Percentiles rank a stretch among this genome's conserved stretches.
Conservation (phyloP, 2,113 vertebrate genomes). For the Pterocles orientalis region DNA sequence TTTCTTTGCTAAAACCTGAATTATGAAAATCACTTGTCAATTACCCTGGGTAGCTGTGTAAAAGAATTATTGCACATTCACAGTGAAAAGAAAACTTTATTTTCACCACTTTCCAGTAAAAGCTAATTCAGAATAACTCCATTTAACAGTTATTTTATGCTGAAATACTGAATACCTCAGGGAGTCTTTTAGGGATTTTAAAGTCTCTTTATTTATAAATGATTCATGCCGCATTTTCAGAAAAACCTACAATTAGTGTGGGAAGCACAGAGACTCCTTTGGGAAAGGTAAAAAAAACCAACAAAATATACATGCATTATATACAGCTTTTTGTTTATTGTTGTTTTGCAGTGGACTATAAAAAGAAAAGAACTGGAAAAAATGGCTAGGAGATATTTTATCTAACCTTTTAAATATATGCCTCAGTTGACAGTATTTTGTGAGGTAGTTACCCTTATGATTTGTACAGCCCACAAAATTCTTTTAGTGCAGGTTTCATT, state of each 20-base stretch:
- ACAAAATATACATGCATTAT: conserved; percentile 71
- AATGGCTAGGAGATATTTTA: conserved; percentile 59
- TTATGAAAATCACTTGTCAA: conserved; percentile 81
- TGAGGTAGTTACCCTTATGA: conserved; percentile 38
- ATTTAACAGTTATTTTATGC: conserved; percentile 89
- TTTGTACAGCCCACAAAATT: conserved; percentile 61
- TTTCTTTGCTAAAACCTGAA: conserved; percentile 77
- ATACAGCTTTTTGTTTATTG: conserved; percentile 65
- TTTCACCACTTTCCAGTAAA: conserved; percentile 86
- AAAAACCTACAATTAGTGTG: conserved; percentile 90
- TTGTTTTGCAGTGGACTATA: conserved; percentile 75
- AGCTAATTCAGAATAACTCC: conserved; percentile 88
- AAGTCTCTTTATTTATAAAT: conserved; percentile 90
- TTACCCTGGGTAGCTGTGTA: conserved; percentile 78
- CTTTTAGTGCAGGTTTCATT: conserved; percentile 33
- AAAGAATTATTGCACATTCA: conserved; percentile 81
- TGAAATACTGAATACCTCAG: conserved; percentile 83
- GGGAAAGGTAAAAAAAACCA: conserved; percentile 74
- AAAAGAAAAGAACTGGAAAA: conserved; percentile 68
- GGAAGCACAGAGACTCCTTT: conserved; percentile 83
- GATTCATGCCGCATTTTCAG: conserved; percentile 89
- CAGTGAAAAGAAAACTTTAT: conserved; percentile 83
- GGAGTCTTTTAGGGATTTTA: conserved; percentile 88
- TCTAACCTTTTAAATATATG: conserved; percentile 71
- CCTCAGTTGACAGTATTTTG: conserved; percentile 61